These are phyloP conservation scores for Orcinus orca DNA, from an alignment of 2,113 vertebrate genomes.

Conservation along the genomic window DNA sequence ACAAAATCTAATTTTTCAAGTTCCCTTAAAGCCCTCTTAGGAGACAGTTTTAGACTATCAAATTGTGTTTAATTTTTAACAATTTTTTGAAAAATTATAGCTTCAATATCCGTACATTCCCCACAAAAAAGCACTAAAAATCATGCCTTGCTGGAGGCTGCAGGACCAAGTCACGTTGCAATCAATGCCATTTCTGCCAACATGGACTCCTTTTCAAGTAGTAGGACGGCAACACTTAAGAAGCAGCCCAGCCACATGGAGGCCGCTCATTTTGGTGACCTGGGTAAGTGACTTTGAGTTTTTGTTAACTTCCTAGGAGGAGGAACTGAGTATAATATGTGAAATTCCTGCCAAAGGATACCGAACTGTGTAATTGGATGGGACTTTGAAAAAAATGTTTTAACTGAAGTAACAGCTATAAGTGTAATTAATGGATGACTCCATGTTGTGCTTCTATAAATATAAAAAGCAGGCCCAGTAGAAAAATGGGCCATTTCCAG, in stretches of 20 bases:
- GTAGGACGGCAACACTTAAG: conserved; percentile 96
- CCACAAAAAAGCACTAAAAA: conserved; percentile 89
- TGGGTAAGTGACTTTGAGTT: conserved; percentile 85
- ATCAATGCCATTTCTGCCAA: conserved; percentile 99
- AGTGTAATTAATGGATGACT: background rate
- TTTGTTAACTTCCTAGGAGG: background rate
- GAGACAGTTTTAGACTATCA: background rate
- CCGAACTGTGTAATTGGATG: background rate
- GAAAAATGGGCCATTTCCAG: conserved; percentile 6
- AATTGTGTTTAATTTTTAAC: conserved; percentile 55
- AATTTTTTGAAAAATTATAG: conserved; percentile 65
- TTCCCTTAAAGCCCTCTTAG: conserved; percentile 6
- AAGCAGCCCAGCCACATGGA: conserved; percentile 99
- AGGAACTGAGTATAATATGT: background rate
- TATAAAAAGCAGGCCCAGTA: background rate
- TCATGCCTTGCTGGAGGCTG: conserved; percentile 94
- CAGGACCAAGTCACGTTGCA: conserved; percentile 97
- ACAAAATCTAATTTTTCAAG: conserved; percentile 40
- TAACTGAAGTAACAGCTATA: background rate
- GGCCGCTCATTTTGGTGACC: conserved; percentile 96
- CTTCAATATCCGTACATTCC: conserved; percentile 87
- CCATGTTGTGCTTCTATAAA: background rate
- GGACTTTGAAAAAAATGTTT: background rate
- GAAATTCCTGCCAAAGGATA: background rate
- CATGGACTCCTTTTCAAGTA: conserved; percentile 98